phyloP scores from a whole-genome alignment of 2,113 vertebrate species.

The Eidolon helvum region DNA sequence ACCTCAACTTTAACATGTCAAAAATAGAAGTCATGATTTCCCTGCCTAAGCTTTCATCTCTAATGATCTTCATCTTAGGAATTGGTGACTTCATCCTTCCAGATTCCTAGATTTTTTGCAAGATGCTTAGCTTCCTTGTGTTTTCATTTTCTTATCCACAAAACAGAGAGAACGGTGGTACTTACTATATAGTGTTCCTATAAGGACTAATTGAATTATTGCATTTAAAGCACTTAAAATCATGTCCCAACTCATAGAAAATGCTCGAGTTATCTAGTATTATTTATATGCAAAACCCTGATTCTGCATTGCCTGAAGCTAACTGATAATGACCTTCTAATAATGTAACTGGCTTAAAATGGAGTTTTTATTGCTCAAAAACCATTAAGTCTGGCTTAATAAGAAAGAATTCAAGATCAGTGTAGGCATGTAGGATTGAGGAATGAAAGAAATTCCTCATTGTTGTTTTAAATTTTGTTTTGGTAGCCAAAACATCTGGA shows the following conservation, averaged over 20 bases:
- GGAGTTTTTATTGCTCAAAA: slow-evolving; percentile 21
- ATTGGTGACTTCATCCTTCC: not conserved
- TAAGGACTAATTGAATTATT: not conserved
- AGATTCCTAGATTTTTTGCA: not conserved
- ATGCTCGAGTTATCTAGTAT: not conserved
- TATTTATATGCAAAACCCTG: not conserved
- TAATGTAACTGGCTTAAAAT: not conserved
- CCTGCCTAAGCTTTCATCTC: not conserved
- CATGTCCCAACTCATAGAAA: not conserved
- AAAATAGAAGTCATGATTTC: not conserved
- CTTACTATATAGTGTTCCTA: not conserved
- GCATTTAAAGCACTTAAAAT: not conserved
- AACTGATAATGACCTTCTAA: not conserved
- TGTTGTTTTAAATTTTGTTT: slow-evolving; percentile 38
- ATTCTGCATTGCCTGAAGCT: not conserved
- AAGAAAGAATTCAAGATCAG: not conserved
- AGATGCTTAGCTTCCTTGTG: not conserved
- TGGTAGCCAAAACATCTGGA: slow-evolving; percentile 42
- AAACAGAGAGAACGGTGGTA: not conserved
- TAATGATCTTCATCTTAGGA: not conserved
- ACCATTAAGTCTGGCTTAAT: not conserved
- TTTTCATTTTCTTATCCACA: not conserved
- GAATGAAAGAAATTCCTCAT: not conserved
- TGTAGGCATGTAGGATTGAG: not conserved
- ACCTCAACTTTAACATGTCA: not conserved